phyloP scores from a whole-genome alignment of 2,888 invertebrate genomes.

The Congeria kusceri region DNA sequence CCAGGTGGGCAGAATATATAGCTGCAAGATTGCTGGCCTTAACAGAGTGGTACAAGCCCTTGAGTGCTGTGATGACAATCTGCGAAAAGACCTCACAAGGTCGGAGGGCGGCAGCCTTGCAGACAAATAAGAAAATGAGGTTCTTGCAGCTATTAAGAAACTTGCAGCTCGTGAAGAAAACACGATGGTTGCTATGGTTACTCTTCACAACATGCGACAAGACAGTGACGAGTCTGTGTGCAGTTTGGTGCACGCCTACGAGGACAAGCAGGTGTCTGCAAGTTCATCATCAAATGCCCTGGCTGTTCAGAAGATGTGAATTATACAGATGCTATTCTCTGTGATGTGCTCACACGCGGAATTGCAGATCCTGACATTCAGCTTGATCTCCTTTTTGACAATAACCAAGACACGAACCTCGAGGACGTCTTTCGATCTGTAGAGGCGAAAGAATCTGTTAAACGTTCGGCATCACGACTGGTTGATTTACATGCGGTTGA shows the following conservation, averaged over 20 bases:
- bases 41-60: conserved; percentile 60
- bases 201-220: conserved; percentile 57
- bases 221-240: conserved; percentile 64
- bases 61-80: conserved; percentile 64
- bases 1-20: conserved; percentile 62
- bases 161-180: conserved; percentile 60
- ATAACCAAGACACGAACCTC: conserved; percentile 57
- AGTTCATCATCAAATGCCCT: conserved; percentile 46
- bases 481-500: conserved; percentile 35
- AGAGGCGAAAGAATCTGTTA: conserved; percentile 67
- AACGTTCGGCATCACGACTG: conserved; percentile 60
- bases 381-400: conserved; percentile 44
- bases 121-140: conserved; percentile 41
- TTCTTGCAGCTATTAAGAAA: conserved; percentile 39
- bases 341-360: conserved; percentile 41
- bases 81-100: conserved; percentile 62
- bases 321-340: conserved; percentile 46
- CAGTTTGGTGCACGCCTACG: conserved; percentile 58
- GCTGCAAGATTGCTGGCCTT: conserved; percentile 47
- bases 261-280: conserved; percentile 67
- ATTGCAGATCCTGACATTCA: conserved; percentile 48
- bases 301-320: conserved; percentile 37
- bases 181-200: conserved; percentile 45
- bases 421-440: conserved; percentile 66
- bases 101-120: conserved; percentile 41